phyloP scores from a whole-genome alignment of 2,888 invertebrate species.

The Chaetogeoica ovagalla region DNA sequence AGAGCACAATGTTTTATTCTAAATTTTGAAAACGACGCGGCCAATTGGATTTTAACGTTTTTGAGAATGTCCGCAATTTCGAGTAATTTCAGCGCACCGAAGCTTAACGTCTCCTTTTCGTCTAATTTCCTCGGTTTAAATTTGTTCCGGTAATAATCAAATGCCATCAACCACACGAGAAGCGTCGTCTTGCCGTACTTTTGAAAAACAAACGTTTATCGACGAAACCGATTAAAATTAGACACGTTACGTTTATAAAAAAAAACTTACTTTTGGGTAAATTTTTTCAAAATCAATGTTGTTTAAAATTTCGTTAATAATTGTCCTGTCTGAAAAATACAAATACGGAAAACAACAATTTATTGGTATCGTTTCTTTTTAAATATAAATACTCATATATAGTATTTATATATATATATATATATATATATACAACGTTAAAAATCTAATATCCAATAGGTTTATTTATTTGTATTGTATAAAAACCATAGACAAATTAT shows the following conservation, averaged over 20 bases:
- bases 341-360: too few relatives aligned
- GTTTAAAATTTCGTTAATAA: constrained; percentile 68
- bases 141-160: constrained; percentile 70
- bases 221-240: too few relatives aligned
- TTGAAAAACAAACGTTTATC: constrained; percentile 12
- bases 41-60: constrained; percentile 66
- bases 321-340: constrained; percentile 68
- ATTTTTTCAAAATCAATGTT: constrained; percentile 67
- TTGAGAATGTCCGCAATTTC: constrained; percentile 50
- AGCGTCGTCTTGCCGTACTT: constrained; percentile 60
- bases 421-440: too few relatives aligned
- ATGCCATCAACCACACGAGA: constrained; percentile 70
- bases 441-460: too few relatives aligned
- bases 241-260: too few relatives aligned
- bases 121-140: constrained; percentile 59
- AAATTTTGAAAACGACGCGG: constrained; percentile 76
- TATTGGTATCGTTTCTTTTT: too few relatives aligned
- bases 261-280: constrained; percentile 63
- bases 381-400: too few relatives aligned
- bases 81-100: constrained; percentile 10
- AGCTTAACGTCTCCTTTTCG: constrained; percentile 55
- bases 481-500: too few relatives aligned
- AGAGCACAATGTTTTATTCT: constrained; percentile 75
- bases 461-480: too few relatives aligned
- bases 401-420: too few relatives aligned